Percentiles rank a stretch among this genome's conserved stretches.
Conservation (phyloP, 64 coral and sea anemone genomes). For the Trachythela sp. region DNA sequence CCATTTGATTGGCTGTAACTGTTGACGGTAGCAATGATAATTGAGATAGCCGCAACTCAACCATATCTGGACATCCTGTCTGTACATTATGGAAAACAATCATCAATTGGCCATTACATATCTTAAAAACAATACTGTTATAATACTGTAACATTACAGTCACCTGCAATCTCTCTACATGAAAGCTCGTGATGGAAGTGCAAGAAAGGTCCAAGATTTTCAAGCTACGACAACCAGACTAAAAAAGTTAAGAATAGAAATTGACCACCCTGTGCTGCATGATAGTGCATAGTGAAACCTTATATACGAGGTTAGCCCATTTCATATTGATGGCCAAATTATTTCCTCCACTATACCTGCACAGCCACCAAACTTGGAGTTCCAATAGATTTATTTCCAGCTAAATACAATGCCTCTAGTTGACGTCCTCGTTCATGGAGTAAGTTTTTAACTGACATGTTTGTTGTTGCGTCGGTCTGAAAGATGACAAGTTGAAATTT, state of each 20-base stretch:
- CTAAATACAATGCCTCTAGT: background rate
- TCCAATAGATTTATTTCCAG: background rate
- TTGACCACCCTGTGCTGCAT: too few relatives aligned
- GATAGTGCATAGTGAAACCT: too few relatives aligned
- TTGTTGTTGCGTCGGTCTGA: background rate
- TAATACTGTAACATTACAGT: background rate
- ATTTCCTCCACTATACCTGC: background rate
- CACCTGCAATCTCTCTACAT: constrained; percentile 13
- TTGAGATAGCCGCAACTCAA: background rate
- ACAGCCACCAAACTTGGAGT: background rate
- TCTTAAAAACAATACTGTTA: too few relatives aligned
- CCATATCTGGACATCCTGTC: background rate
- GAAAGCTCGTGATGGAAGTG: background rate
- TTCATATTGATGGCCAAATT: too few relatives aligned
- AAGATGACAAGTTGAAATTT: background rate
- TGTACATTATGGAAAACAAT: background rate
- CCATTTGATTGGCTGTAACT: background rate
- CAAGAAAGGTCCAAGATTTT: background rate
- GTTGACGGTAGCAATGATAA: background rate
- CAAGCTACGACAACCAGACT: background rate
- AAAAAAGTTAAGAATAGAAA: background rate
- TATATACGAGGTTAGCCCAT: too few relatives aligned
- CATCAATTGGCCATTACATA: too few relatives aligned
- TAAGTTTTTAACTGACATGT: constrained; percentile 1
- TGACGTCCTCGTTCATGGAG: background rate